Conservation (phyloP, 2,113 vertebrate species). For the Vidua macroura region DNA sequence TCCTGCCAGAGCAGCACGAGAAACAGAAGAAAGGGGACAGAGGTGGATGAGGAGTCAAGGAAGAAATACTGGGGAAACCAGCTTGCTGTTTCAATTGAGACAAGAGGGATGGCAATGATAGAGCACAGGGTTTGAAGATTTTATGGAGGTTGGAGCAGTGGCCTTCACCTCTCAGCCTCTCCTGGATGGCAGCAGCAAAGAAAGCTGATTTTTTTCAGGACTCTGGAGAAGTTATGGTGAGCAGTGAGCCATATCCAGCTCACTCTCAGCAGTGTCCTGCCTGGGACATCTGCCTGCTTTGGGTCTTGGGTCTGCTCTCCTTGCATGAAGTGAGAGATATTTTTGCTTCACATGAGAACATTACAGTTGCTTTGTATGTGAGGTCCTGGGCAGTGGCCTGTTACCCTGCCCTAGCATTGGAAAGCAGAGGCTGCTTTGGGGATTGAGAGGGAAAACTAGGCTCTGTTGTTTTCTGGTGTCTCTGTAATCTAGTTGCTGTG, state of each 20-base stretch:
- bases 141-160: accelerated
- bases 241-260: background rate
- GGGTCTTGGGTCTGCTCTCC: background rate
- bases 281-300: background rate
- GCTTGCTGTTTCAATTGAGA: background rate
- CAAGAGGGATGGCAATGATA: background rate
- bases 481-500: background rate
- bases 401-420: background rate
- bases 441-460: background rate
- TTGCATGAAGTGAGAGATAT: background rate
- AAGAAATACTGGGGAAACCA: background rate
- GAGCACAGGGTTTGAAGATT: background rate
- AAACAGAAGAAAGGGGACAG: background rate
- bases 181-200: background rate
- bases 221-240: background rate
- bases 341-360: background rate
- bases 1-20: background rate
- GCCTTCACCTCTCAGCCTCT: background rate
- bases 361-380: background rate
- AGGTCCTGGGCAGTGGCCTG: background rate
- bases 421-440: background rate
- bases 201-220: background rate
- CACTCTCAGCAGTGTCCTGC: background rate
- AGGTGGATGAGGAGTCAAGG: background rate
- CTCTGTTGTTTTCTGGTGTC: background rate